Percentiles rank a stretch among this genome's conserved stretches.
Evolutionary conservation across 2,113 vertebrate genomes (phyloP).

Genomic region (Noturus placidus): DNA sequence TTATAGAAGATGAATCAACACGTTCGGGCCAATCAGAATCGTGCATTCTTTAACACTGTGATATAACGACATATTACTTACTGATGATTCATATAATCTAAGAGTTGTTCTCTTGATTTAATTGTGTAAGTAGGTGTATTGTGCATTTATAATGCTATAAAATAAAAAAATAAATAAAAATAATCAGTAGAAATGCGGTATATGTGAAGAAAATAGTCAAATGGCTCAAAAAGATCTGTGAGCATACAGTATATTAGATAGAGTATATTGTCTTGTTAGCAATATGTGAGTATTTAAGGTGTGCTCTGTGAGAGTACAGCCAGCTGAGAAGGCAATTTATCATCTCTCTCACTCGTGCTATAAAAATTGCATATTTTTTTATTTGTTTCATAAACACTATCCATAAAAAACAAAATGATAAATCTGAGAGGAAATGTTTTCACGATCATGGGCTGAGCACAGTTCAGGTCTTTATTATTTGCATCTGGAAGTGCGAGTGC

Average conservation of each 20-base stretch:
- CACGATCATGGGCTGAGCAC: not conserved
- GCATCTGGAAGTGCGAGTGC: not conserved
- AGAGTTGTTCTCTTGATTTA: not conserved
- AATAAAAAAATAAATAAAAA: not conserved
- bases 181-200: not conserved
- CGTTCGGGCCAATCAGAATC: not conserved
- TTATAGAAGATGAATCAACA: not conserved
- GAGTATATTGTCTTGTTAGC: not conserved
- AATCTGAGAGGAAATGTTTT: not conserved
- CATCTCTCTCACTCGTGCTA: not conserved
- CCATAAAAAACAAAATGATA: constrained; percentile 21
- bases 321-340: constrained; percentile 4
- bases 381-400: constrained; percentile 5
- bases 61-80: not conserved
- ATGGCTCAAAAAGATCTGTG: not conserved
- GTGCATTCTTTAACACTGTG: not conserved
- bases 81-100: not conserved
- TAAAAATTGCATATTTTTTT: constrained; percentile 10
- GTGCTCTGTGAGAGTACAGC: not conserved
- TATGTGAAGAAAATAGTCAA: not conserved
- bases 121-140: not conserved
- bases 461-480: not conserved
- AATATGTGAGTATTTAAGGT: not conserved
- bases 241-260: not conserved
- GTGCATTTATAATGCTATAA: not conserved